Conservation (phyloP, 2,797 vertebrate species). For the Sebastes paucispinis region DNA sequence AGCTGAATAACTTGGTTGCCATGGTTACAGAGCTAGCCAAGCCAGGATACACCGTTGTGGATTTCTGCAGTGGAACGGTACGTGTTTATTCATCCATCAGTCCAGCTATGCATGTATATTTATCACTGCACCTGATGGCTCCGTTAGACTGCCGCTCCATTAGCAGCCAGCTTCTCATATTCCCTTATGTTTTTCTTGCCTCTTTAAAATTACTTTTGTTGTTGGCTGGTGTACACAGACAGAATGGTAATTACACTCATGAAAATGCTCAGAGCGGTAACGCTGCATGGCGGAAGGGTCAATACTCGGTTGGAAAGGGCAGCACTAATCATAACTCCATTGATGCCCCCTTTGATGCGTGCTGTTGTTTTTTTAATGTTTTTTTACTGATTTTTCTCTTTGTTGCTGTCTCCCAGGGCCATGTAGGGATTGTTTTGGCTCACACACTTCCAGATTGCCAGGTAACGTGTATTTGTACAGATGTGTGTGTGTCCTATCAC, state of each 20-base stretch:
- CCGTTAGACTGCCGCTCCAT: conserved; percentile 27
- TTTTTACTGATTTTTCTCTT: conserved; percentile 31
- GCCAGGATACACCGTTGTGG: conserved; percentile 89
- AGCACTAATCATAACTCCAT: conserved; percentile 40
- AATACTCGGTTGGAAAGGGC: conserved; percentile 28
- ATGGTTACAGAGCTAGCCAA: conserved; percentile 86
- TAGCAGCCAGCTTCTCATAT: conserved; percentile 7
- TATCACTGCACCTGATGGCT: conserved; percentile 15
- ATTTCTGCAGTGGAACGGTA: conserved; percentile 99
- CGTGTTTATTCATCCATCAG: conserved; percentile 44
- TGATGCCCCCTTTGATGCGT: conserved; percentile 23
- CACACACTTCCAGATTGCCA: conserved; percentile 89
- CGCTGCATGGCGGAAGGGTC: conserved; percentile 25
- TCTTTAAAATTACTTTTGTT: conserved; percentile 26
- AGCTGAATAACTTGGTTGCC: conserved; percentile 94
- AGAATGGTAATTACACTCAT: conserved; percentile 34
- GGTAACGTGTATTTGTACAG: conserved; percentile 78
- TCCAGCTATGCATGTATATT: conserved; percentile 31
- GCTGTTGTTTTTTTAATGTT: conserved; percentile 32
- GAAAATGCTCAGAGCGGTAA: conserved; percentile 15
- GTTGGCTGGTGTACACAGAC: not conserved
- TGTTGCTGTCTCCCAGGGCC: conserved; percentile 85
- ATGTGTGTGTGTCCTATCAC: not conserved
- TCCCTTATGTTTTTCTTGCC: not conserved
- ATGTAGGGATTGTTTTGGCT: conserved; percentile 95